Percentiles rank a stretch among this genome's conserved stretches.
Conservation (phyloP, 1,140 invertebrate genomes). For the Reticulitermes speratus region DNA sequence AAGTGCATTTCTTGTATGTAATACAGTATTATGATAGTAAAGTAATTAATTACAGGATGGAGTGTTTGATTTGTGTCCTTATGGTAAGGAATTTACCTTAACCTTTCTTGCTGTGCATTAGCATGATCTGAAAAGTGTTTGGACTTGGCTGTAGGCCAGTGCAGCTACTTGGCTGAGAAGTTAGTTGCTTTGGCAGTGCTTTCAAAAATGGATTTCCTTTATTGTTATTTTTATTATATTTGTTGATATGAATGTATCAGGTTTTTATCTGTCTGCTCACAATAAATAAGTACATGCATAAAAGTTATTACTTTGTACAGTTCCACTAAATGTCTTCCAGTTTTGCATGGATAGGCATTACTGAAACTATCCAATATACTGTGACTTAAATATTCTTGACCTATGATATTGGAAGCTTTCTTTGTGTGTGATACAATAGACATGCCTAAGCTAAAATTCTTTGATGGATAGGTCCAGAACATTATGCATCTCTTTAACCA, state of each 20-base stretch:
- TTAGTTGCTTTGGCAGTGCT: neutral
- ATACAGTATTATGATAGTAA: slow-evolving; percentile 76
- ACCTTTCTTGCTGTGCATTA: neutral
- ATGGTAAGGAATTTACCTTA: neutral
- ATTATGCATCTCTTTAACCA: too few species aligned
- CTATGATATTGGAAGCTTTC: too few species aligned
- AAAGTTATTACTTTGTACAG: neutral
- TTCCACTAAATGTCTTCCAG: neutral
- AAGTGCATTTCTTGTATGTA: slow-evolving; percentile 85
- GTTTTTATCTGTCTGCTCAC: neutral
- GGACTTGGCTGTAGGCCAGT: neutral
- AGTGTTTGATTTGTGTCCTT: slow-evolving; percentile 26
- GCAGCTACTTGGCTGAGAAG: neutral
- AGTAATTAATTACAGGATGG: slow-evolving; percentile 27
- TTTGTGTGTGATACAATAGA: too few species aligned
- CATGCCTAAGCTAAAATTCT: too few species aligned
- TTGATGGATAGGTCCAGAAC: too few species aligned
- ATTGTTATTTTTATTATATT: neutral
- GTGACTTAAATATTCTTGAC: too few species aligned
- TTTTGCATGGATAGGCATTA: too few species aligned
- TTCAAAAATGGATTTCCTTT: neutral
- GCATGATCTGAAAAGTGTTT: neutral
- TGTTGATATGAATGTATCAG: neutral
- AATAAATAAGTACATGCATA: neutral
- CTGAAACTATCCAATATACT: too few species aligned